Base-by-base conservation (phyloP, 2,888 invertebrate genomes). In the Idaea biselata region DNA sequence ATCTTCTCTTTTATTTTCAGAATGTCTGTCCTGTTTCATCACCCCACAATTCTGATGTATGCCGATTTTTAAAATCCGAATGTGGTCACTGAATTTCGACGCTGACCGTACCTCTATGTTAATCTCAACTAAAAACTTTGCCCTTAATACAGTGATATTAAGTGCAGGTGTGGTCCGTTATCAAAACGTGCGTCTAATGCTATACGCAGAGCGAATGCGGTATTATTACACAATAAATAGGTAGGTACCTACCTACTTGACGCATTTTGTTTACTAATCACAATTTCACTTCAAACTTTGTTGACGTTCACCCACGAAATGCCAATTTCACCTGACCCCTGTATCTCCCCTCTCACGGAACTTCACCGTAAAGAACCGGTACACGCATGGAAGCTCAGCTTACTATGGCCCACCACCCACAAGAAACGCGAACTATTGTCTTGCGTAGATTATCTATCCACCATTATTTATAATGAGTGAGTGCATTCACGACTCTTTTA, bases 401-500 rank as follows among this genome's bases (percentile, higher is more conserved):
- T 62, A 67, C 0, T 68, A 54, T 81, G 83, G 83, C 62, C 69
- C 61, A 63, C 79, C 81, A 75, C 87, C 87, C 84, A 87, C 86
- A 68, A 67, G 62, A 68, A 79, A 78, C 78, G 77, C 76, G 75
- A 84, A 85, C 88, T 84, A 88, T 89, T 89, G 89, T 89, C 84
- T 88, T 76, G 75, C 72, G 71, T 67, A 74, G 79, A 83, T 87
- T 87, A 87, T 88, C 88, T 84, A 75, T 73, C 83, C 84, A 88
- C 83, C 84, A 88, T 89, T 88, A 89, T 84, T 89, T 88, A 87
- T 87, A 88, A 89, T 87, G 85, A 85, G 82, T 83, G 71, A 79
- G 80, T 81, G 80, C 82, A 80, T 83, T 82, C 79, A 81, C 74
- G 80, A 81, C 77, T 76, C 70, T 77, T 72, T 70, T 68, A 82